Percentiles rank a stretch among this genome's conserved stretches.
Evolutionary conservation across 2,113 vertebrate species (phyloP).

Genomic region (Gadus macrocephalus): DNA sequence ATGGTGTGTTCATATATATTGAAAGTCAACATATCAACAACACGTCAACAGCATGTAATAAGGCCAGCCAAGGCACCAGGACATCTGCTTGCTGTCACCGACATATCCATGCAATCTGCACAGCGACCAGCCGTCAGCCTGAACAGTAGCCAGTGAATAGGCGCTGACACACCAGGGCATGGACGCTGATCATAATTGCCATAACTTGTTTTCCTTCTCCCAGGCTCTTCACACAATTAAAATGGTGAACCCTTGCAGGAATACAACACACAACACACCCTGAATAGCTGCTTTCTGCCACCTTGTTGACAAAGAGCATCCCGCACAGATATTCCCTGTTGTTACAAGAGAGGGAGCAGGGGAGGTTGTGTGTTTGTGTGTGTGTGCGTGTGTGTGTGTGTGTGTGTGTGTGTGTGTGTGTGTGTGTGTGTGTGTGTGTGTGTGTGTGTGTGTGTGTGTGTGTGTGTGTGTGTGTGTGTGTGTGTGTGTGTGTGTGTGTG

Average conservation of each 20-base stretch:
- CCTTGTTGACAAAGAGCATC: conserved; percentile 65
- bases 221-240: conserved; percentile 55
- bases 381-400: conserved; percentile 14
- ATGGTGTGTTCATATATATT: too few species aligned
- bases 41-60: too few species aligned
- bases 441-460: conserved; percentile 10
- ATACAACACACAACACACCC: conserved; percentile 37
- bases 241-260: conserved; percentile 52
- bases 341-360: conserved; percentile 15
- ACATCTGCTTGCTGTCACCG: conserved; percentile 51
- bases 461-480: conserved; percentile 12
- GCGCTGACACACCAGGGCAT: conserved; percentile 17
- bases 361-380: conserved; percentile 7
- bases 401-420: conserved; percentile 16
- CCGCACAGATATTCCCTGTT: conserved; percentile 53
- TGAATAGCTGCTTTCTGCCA: conserved; percentile 61
- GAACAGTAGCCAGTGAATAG: conserved; percentile 7
- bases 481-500: background rate
- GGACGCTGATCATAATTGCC: conserved; percentile 27
- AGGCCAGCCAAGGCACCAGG: background rate
- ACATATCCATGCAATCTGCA: conserved; percentile 39
- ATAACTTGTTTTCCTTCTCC: conserved; percentile 59
- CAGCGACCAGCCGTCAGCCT: conserved; percentile 28
- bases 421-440: conserved; percentile 11
- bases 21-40: too few species aligned